Conservation (phyloP, 2,113 vertebrate species). For the Dipodomys ordii region DNA sequence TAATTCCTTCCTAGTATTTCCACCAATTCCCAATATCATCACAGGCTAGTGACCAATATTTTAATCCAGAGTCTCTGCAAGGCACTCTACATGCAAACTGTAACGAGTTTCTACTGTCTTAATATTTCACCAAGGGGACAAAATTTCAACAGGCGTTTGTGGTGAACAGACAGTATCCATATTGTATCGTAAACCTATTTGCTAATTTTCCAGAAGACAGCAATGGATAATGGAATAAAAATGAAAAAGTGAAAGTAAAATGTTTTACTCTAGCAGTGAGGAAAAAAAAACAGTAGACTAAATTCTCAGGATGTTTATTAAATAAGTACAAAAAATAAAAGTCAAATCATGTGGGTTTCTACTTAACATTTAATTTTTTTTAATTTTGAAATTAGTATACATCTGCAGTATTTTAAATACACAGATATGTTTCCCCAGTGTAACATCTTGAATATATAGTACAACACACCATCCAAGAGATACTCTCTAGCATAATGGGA, state of each 20-base stretch:
- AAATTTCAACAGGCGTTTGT: background rate
- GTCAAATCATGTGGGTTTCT: background rate
- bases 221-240: background rate
- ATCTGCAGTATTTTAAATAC: background rate
- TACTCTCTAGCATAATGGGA: background rate
- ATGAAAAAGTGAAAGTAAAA: background rate
- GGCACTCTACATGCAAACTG: too few species aligned
- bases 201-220: background rate
- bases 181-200: background rate
- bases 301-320: background rate
- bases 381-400: background rate
- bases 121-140: background rate
- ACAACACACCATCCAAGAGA: background rate
- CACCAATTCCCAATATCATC: background rate
- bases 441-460: background rate
- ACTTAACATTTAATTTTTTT: background rate
- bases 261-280: background rate
- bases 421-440: background rate
- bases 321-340: background rate
- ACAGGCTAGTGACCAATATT: background rate
- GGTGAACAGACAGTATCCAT: background rate
- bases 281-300: background rate
- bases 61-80: background rate
- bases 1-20: background rate
- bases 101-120: background rate